phyloP scores from a whole-genome alignment of 2,113 vertebrate species.

The Ictalurus punctatus region DNA sequence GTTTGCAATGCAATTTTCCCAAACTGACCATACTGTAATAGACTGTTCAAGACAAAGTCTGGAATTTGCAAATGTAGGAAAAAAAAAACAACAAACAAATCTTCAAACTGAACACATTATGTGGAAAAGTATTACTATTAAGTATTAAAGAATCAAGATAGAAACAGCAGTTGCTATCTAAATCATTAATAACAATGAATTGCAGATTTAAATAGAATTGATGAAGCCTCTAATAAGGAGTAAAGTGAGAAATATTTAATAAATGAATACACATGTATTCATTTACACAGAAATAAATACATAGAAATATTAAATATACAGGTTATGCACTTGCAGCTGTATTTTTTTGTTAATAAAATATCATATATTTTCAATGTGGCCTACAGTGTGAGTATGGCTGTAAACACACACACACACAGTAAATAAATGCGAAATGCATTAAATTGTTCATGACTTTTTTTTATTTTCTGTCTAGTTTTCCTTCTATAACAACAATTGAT shows the following conservation, averaged over 20 bases:
- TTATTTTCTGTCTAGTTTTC: background rate
- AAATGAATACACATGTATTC: background rate
- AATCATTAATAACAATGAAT: background rate
- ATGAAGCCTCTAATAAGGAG: background rate
- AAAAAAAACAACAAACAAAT: background rate
- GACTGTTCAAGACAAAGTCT: too few relatives aligned
- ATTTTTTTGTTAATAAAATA: background rate
- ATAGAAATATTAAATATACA: background rate
- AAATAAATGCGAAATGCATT: background rate
- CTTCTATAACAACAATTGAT: background rate
- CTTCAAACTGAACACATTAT: background rate
- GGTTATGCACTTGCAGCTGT: background rate
- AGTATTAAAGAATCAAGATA: background rate
- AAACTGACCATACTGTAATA: too few relatives aligned
- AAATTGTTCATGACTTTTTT: background rate
- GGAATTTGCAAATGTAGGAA: background rate
- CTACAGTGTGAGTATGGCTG: background rate
- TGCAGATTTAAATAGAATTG: background rate
- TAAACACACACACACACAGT: background rate
- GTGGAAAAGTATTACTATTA: background rate
- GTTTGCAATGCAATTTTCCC: too few relatives aligned
- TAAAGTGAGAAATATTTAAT: background rate
- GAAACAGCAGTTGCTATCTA: background rate
- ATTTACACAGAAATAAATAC: background rate
- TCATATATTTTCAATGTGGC: slow-evolving; percentile 17